Percentiles rank a stretch among this genome's conserved stretches.
Conservation (phyloP, 2,888 invertebrate species). For the Drosophila paramelanica region DNA sequence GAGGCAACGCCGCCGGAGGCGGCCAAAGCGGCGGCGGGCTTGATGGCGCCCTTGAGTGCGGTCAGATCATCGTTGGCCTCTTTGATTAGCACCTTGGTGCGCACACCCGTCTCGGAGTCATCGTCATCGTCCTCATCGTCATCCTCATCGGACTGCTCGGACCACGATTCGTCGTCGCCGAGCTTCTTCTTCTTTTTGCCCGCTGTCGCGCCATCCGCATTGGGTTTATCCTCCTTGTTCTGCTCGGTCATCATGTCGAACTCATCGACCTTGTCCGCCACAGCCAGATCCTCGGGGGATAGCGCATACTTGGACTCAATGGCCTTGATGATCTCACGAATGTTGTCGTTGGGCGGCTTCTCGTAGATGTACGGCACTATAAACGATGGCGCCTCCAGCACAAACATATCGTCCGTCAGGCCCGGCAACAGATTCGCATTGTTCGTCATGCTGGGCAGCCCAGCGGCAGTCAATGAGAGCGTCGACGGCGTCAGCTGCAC, state of each 20-base stretch:
- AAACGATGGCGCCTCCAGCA: slow-evolving; percentile 96
- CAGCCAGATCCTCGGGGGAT: slow-evolving; percentile 86
- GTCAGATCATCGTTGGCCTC: slow-evolving; percentile 86
- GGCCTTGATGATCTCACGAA: slow-evolving; percentile 90
- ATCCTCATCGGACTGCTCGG: slow-evolving; percentile 86
- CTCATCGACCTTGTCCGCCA: slow-evolving; percentile 86
- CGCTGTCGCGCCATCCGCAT: slow-evolving; percentile 57
- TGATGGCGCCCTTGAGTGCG: slow-evolving; percentile 85
- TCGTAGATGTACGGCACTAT: slow-evolving; percentile 97
- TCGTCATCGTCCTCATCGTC: slow-evolving; percentile 85
- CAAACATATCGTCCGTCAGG: slow-evolving; percentile 95
- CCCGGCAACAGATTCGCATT: slow-evolving; percentile 91
- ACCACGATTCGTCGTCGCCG: slow-evolving; percentile 87
- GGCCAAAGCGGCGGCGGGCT: slow-evolving; percentile 83
- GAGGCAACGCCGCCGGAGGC: slow-evolving; percentile 62
- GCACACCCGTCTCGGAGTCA: slow-evolving; percentile 86
- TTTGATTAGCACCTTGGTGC: slow-evolving; percentile 86
- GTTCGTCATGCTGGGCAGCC: slow-evolving; percentile 75
- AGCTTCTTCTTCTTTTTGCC: slow-evolving; percentile 84
- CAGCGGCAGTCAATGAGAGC: slow-evolving; percentile 57
- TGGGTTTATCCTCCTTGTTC: slow-evolving; percentile 82
- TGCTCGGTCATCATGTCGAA: slow-evolving; percentile 86
- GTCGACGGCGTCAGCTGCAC: slow-evolving; percentile 69
- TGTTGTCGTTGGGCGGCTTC: slow-evolving; percentile 92
- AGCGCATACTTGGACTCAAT: slow-evolving; percentile 87